Percentiles rank a stretch among this genome's conserved stretches.
phyloP scores from a whole-genome alignment of 1,140 invertebrate genomes.

The Caenorhabditis elegans region DNA sequence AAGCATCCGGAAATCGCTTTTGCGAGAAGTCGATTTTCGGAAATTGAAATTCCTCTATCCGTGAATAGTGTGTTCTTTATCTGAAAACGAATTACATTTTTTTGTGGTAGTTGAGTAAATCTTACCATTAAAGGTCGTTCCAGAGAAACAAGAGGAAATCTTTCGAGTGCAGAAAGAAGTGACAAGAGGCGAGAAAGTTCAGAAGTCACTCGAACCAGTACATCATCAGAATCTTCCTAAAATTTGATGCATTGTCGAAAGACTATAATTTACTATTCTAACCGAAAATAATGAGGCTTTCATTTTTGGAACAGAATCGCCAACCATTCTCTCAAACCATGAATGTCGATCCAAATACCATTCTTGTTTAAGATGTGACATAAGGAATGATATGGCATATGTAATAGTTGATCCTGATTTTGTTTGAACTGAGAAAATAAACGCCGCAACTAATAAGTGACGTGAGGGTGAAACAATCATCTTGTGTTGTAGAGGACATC shows the following conservation, averaged over 20 bases:
- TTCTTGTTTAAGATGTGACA: slow-evolving; percentile 37
- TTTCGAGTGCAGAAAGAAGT: slow-evolving; percentile 21
- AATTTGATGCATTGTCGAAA: not conserved
- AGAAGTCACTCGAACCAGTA: slow-evolving; percentile 31
- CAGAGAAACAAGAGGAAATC: slow-evolving; percentile 38
- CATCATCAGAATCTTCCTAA: slow-evolving; percentile 39
- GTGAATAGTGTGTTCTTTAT: slow-evolving; percentile 43
- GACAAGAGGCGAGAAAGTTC: slow-evolving; percentile 35
- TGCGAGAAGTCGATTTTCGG: slow-evolving; percentile 28
- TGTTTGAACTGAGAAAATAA: slow-evolving; percentile 40
- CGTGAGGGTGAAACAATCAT: slow-evolving; percentile 42
- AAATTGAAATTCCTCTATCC: not conserved
- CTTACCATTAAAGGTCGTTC: slow-evolving; percentile 30
- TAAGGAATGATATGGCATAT: slow-evolving; percentile 45
- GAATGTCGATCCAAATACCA: slow-evolving; percentile 49
- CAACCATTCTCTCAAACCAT: slow-evolving; percentile 42
- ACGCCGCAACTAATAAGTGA: slow-evolving; percentile 33
- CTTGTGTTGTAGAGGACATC: slow-evolving; percentile 47
- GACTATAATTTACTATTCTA: not conserved
- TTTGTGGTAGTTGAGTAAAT: not conserved
- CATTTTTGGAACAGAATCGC: slow-evolving; percentile 43
- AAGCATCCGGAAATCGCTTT: slow-evolving; percentile 44
- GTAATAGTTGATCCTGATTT: slow-evolving; percentile 30
- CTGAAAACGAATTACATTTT: not conserved
- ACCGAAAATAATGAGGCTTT: slow-evolving; percentile 43